Base-by-base conservation (phyloP, 2,888 invertebrate genomes). In the Palloptera scutellata region DNA sequence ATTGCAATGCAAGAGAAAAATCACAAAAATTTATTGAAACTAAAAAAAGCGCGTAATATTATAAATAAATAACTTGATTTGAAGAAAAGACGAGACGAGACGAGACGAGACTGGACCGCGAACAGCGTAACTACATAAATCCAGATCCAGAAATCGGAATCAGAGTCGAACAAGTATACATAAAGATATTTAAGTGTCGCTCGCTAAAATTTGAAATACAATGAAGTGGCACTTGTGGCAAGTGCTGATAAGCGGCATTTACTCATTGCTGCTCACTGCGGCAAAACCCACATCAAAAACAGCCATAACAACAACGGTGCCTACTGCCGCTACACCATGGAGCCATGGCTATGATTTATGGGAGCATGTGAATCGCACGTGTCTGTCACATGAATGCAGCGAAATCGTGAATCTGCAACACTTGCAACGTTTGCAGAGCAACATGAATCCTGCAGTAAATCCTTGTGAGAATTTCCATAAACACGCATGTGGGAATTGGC, bases 401-500 rank as follows among this genome's bases (percentile, higher is more conserved):
- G 61, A 71, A 4, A 61, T 72, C 0, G 60, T 81, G 59, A 81
- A 79, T 63, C 5, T 74, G 40, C 52, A 70, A 19, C 76, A 81
- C 15, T 72, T 81, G 15, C 66, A 72, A 3, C 65, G 64, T 2
- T 63, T 81, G 45, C 73, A 72, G 57, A 64, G 70, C 1, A 74
- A 80, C 10, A 77, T 80, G 73, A 71, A 72, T 17, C 69, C 66
- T 1, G 70, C 73, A 43, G 65, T 72, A 48, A 71, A 78, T 67
- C 77, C 82, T 0, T 81, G 81, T 55, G 72, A 74, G 15, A 74
- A 82, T 59, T 81, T 80, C 17, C 74, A 81, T 64, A 70, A 69
- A 13, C 75, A 79, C 48, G 78, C 81, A 20, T 81, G 81, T 51
- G 78, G 80, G 59, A 76, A 76, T 15, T 81, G 82, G 82, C 48